Conservation (phyloP, 2,888 invertebrate genomes). For the Tridacna crocea region DNA sequence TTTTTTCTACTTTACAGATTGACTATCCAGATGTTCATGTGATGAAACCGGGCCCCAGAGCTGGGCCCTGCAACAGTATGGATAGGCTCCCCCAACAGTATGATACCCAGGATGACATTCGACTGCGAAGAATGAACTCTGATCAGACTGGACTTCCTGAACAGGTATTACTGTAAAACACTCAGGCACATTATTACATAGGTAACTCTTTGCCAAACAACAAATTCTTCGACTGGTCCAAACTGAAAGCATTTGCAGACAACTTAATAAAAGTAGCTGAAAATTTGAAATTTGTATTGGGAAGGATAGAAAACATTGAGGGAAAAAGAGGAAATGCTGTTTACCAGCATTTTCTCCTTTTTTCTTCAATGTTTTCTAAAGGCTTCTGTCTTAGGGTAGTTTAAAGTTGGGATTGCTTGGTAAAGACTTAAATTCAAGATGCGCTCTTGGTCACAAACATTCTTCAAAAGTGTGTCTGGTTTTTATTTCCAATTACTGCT, state of each 20-base stretch:
- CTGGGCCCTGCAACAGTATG: constrained; percentile 65
- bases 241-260: too few species aligned
- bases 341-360: neutral
- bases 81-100: constrained; percentile 81
- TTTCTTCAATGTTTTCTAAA: neutral
- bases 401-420: too few species aligned
- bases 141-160: constrained; percentile 72
- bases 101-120: constrained; percentile 71
- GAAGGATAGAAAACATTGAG: neutral
- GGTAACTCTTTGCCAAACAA: neutral
- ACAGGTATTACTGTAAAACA: constrained; percentile 65
- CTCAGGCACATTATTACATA: neutral
- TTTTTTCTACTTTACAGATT: constrained; percentile 86
- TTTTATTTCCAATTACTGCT: too few species aligned
- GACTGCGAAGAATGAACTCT: constrained; percentile 76
- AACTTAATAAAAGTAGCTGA: too few species aligned
- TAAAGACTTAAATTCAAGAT: too few species aligned
- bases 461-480: too few species aligned
- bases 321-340: neutral
- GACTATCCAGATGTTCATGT: constrained; percentile 88
- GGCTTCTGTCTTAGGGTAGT: neutral
- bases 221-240: neutral
- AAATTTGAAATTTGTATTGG: neutral
- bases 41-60: constrained; percentile 78
- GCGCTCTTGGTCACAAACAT: too few species aligned